Evolutionary conservation across 2,888 invertebrate species (phyloP), one percentile per base, ranked within the genome.

Genomic region (Frankliniella fusca): DNA sequence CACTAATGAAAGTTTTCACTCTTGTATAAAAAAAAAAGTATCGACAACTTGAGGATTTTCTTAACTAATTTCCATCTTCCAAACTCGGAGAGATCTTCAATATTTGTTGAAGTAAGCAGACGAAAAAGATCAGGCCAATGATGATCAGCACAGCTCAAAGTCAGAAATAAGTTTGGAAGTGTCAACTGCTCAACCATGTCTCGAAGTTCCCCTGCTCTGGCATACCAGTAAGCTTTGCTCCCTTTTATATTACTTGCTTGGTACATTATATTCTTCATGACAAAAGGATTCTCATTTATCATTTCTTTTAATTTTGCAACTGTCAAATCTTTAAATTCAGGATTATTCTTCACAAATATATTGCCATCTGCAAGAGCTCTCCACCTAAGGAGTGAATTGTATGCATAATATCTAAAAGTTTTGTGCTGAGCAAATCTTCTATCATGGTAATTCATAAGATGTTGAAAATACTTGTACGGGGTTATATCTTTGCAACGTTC

Each of bases 171-270:
- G 10, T 84, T 83, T 38, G 83, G 84, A 9, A 70, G 18, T 12
- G 84, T 84, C 5, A 84, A 20, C 23, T 82, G 82, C 38, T 84
- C n/a, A 1, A 84, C 84, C 84, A 84, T 84, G n/a, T 83, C 82
- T 27, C 82, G 23, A 9, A 84, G 48, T 48, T 84, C 84, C 12
- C 48, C 76, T 3, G 80, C 38, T 0, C 83, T 82, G 49, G 81
- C 28, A 23, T 49, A 20, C 84, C 84, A 84, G 23, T 70, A 83
- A 49, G 83, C 80, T 65, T 81, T 83, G n/a, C 84, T 84, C 9
- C 83, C 83, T 79, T 83, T 61, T n/a, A 84, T 7, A n/a, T 81
- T 82, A 28, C 82, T 61, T 12, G 80, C 70, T 61, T 81, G 83
- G 79, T 79, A 82, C 83, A 84, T 84, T 8, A 84, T 80, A 23